These are phyloP conservation scores for Halisarca cf. caerulea DNA, from an alignment of 37 sponge, comb jelly and placozoan genomes.

Conservation along the genomic window DNA sequence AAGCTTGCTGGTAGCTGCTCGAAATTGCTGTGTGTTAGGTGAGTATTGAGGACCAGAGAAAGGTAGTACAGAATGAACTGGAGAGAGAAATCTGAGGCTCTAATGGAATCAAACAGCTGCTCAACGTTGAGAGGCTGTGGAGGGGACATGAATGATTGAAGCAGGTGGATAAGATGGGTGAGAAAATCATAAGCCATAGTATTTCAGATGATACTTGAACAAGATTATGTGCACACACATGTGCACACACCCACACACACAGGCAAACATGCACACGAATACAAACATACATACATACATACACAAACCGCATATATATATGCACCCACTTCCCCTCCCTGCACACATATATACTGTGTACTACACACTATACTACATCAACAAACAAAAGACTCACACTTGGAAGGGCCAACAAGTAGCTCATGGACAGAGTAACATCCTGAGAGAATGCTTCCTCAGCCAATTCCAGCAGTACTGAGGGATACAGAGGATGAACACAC, in stretches of 20 bases:
- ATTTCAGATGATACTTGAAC: no score
- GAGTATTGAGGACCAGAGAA: slow-evolving; percentile 46
- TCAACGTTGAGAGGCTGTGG: slow-evolving; percentile 27
- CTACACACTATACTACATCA: no score
- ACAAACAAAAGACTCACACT: slow-evolving; percentile 51
- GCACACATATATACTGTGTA: no score
- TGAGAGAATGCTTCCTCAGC: slow-evolving; percentile 11
- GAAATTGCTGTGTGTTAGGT: not conserved
- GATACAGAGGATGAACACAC: no score
- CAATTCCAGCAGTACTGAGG: slow-evolving; percentile 45
- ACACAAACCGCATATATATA: no score
- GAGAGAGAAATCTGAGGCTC: slow-evolving; percentile 30
- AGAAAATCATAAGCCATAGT: no score
- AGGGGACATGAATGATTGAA: not conserved
- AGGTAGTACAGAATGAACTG: slow-evolving; percentile 57
- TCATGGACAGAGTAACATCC: slow-evolving; percentile 39
- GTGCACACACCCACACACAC: not conserved
- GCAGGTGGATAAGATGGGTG: no score
- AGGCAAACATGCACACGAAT: no score
- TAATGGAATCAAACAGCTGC: slow-evolving; percentile 19
- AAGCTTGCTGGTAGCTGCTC: not conserved
- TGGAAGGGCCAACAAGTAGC: slow-evolving; percentile 48
- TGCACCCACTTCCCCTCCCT: no score
- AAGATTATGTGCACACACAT: no score
- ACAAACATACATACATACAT: no score